Base-by-base conservation (phyloP, 2,888 invertebrate genomes). In the Listrodromus nycthemerus region DNA sequence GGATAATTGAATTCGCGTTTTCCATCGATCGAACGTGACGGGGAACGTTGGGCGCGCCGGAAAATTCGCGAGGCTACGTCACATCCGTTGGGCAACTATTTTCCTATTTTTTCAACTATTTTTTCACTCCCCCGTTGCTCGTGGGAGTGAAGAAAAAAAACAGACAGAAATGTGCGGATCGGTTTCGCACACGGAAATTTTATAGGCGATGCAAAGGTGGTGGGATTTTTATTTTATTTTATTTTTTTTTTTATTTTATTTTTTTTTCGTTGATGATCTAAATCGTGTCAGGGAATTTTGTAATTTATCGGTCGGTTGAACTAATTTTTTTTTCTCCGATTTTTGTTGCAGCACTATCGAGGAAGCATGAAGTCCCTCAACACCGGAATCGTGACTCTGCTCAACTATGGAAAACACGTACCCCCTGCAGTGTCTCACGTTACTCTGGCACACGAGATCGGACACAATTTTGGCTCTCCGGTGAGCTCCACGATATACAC, bases 371-470 rank as follows among this genome's bases (percentile, higher is more conserved):
- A 98, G 94, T 98, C 98, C 85, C 95, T 99, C 88, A 99, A 99
- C 94, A 99, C 99, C 0, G 99, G 99, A 81, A 99, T 99, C 91
- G 98, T 99, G 83, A 99, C 99, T 37, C 95, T 99, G 86, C 95
- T 99, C 86, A 99, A 99, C 95, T 99, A 99, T 94, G 99, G 99
- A 82, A 98, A 98, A 94, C 97, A 98, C 94, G 99, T 99, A 85
- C 98, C 99, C 82, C 98, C 99, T n/a, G 98, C 99, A 74, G 99
- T 99, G 63, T 98, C 98, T 13, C 99, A 99, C 94, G 98, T 99
- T 87, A 99, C 99, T 3, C 95, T 99, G 88, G 99, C 99, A 19
- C 99, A 99, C 94, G 99, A 99, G 95, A 98, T 99, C 91, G 99
- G 99, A 80, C 99, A 99, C 94, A 99, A 99, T 94, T 99, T 99